Conservation (phyloP, 2,113 vertebrate species). For the Rissa tridactyla region DNA sequence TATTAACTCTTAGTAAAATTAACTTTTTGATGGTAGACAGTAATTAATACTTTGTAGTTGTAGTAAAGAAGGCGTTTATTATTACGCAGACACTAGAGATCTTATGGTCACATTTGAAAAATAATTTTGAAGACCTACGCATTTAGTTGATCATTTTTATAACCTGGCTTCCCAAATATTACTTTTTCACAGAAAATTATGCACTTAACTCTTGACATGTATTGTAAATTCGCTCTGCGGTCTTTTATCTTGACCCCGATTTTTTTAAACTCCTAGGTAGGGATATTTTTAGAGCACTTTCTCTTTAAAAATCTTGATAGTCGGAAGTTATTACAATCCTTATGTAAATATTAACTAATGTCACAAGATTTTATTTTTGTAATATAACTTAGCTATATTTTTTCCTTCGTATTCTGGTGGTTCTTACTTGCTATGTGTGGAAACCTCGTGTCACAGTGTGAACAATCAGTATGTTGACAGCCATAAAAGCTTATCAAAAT, state of each 20-base stretch:
- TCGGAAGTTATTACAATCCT: neutral
- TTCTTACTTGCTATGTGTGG: neutral
- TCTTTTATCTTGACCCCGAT: neutral
- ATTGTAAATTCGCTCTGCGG: neutral
- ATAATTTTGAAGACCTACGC: neutral
- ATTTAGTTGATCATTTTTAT: neutral
- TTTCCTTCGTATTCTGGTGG: neutral
- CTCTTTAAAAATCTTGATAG: neutral
- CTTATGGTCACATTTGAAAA: neutral
- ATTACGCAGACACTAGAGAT: neutral
- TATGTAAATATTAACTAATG: neutral
- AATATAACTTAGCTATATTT: neutral
- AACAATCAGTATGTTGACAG: neutral
- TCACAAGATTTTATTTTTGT: neutral
- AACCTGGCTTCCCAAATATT: neutral
- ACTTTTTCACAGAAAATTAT: neutral
- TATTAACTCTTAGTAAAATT: neutral
- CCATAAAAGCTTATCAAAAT: conserved; percentile 4
- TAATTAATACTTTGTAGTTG: neutral
- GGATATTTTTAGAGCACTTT: neutral
- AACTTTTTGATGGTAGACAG: neutral
- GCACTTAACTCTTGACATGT: neutral
- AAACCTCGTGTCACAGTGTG: neutral
- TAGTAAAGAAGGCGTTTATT: neutral
- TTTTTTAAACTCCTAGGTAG: neutral